Evolutionary conservation across 2,113 vertebrate genomes (phyloP).

Genomic region (Heliornis fulica): DNA sequence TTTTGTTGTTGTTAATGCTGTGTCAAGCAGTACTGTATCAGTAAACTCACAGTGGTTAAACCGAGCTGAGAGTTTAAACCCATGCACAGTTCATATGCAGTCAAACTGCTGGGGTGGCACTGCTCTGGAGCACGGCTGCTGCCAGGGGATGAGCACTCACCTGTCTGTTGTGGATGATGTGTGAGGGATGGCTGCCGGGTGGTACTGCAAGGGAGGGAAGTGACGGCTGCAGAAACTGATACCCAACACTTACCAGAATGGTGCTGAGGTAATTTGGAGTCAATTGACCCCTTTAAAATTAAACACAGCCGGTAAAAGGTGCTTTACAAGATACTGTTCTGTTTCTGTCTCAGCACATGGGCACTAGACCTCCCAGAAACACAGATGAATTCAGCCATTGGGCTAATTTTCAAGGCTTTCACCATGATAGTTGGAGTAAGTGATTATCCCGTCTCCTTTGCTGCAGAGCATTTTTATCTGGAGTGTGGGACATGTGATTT

Average conservation of each 20-base stretch:
- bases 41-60: neutral
- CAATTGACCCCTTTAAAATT: constrained; percentile 8
- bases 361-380: neutral
- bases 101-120: fast-evolving
- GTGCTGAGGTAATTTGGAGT: neutral
- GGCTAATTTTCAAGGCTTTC: constrained; percentile 11
- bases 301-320: neutral
- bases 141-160: neutral
- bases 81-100: fast-evolving
- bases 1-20: neutral
- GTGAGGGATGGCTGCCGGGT: fast-evolving
- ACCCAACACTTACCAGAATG: neutral
- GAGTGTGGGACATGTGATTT: neutral
- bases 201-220: neutral
- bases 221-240: neutral
- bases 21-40: neutral
- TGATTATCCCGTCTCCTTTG: neutral
- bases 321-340: neutral
- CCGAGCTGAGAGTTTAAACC: neutral
- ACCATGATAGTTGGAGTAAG: neutral
- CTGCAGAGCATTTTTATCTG: neutral
- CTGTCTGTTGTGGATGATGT: fast-evolving
- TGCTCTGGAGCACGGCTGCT: neutral
- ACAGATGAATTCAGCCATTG: neutral
- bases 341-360: neutral